phyloP scores from a whole-genome alignment of 1,140 invertebrate species.

The Pseudomyrmex concolor region DNA sequence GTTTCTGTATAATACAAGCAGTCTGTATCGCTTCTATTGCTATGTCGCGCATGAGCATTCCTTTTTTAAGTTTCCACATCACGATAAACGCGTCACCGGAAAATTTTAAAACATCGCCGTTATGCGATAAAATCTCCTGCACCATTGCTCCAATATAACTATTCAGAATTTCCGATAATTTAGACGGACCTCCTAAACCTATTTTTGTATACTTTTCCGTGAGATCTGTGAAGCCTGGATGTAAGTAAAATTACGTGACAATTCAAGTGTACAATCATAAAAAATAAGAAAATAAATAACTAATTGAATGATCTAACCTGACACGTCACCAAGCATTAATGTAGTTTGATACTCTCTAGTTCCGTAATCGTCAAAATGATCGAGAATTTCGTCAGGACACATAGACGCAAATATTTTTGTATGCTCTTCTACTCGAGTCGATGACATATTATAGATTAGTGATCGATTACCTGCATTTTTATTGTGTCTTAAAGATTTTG shows the following conservation, averaged over 20 bases:
- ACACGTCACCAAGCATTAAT: constrained; percentile 88
- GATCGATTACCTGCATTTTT: not conserved
- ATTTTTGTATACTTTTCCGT: constrained; percentile 87
- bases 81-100: constrained; percentile 89
- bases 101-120: constrained; percentile 89
- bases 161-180: constrained; percentile 87
- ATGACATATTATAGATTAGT: not conserved
- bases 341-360: constrained; percentile 86
- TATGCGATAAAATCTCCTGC: constrained; percentile 87
- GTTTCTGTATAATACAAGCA: constrained; percentile 87
- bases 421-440: constrained; percentile 69
- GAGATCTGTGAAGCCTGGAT: constrained; percentile 87
- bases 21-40: constrained; percentile 87
- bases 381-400: constrained; percentile 88
- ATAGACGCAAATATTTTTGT: constrained; percentile 87
- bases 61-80: constrained; percentile 86
- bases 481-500: constrained; percentile 3
- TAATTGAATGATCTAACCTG: constrained; percentile 78
- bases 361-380: constrained; percentile 85
- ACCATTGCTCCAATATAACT: constrained; percentile 89
- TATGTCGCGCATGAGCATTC: constrained; percentile 85
- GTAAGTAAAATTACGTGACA: not conserved
- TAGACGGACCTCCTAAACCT: constrained; percentile 87
- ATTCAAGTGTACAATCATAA: not conserved
- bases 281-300: not conserved